A percentile compares a stretch with the other conserved stretches of the same genome.
Evolutionary conservation across 2,797 vertebrate genomes (phyloP).

Genomic region (Prionace glauca): DNA sequence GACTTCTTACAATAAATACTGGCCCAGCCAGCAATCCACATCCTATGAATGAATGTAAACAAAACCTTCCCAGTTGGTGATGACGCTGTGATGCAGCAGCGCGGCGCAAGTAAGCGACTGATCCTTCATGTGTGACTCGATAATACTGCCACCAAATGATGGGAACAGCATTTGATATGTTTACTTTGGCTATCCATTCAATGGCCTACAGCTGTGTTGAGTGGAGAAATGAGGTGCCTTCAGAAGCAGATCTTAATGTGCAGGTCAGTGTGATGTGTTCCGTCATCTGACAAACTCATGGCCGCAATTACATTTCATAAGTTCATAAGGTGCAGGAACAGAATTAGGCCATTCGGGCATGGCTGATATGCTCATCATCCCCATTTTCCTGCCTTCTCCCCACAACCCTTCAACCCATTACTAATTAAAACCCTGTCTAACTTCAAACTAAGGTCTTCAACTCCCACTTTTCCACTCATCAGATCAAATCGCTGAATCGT

Average conservation of each 20-base stretch:
- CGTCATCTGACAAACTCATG: background rate
- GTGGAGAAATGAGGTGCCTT: background rate
- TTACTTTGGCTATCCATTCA: background rate
- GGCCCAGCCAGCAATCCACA: too few species aligned
- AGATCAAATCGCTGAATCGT: background rate
- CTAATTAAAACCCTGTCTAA: too few species aligned
- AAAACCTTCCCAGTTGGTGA: background rate
- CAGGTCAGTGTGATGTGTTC: background rate
- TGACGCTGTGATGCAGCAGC: background rate
- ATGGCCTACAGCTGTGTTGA: background rate
- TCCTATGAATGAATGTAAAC: too few species aligned
- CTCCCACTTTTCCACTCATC: background rate
- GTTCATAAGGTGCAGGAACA: too few species aligned
- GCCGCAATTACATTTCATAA: background rate
- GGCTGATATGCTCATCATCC: too few species aligned
- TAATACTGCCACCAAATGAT: background rate
- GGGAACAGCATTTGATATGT: background rate
- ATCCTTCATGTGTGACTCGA: background rate
- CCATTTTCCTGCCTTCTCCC: too few species aligned
- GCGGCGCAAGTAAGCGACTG: background rate
- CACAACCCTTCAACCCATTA: too few species aligned
- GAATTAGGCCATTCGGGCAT: too few species aligned
- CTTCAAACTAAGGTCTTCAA: background rate
- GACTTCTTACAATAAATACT: too few species aligned
- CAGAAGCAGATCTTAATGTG: background rate